phyloP scores from a whole-genome alignment of 2,888 invertebrate species.

The Drosophila anomelani region DNA sequence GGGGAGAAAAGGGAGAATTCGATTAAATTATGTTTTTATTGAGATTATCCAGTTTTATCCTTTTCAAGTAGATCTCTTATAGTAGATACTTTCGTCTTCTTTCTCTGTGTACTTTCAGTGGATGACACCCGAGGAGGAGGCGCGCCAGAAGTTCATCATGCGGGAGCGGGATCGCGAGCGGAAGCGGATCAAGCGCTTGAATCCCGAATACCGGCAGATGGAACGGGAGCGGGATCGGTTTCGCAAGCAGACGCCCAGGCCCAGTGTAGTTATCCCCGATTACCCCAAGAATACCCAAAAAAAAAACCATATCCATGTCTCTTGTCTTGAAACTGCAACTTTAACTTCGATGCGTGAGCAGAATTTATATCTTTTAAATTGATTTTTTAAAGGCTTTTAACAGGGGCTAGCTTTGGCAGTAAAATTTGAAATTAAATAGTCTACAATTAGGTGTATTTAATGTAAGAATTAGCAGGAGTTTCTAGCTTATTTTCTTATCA shows the following conservation, averaged over 20 bases:
- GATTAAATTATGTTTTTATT: background rate
- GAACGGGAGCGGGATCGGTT: slow-evolving; percentile 80
- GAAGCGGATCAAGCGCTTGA: slow-evolving; percentile 77
- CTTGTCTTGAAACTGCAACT: slow-evolving; percentile 46
- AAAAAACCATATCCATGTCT: slow-evolving; percentile 11
- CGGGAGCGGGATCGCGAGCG: slow-evolving; percentile 78
- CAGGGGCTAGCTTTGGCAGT: too few relatives aligned
- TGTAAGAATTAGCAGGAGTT: too few relatives aligned
- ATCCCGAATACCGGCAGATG: slow-evolving; percentile 80
- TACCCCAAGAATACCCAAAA: slow-evolving; percentile 1
- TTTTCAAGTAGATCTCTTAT: slow-evolving; percentile 6
- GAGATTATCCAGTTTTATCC: background rate
- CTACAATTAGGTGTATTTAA: background rate
- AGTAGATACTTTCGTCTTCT: slow-evolving; percentile 44
- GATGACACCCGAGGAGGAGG: slow-evolving; percentile 79
- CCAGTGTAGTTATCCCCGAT: slow-evolving; percentile 73
- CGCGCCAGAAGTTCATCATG: slow-evolving; percentile 79
- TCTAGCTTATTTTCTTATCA: background rate
- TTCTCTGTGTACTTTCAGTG: slow-evolving; percentile 69
- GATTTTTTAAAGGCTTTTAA: background rate
- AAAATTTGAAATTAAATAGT: background rate
- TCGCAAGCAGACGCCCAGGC: slow-evolving; percentile 80
- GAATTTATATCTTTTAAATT: background rate
- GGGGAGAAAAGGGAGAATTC: background rate
- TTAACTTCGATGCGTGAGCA: slow-evolving; percentile 26